Evolutionary conservation across 2,888 invertebrate species (phyloP).

Genomic region (Pseudanteris insignis): DNA sequence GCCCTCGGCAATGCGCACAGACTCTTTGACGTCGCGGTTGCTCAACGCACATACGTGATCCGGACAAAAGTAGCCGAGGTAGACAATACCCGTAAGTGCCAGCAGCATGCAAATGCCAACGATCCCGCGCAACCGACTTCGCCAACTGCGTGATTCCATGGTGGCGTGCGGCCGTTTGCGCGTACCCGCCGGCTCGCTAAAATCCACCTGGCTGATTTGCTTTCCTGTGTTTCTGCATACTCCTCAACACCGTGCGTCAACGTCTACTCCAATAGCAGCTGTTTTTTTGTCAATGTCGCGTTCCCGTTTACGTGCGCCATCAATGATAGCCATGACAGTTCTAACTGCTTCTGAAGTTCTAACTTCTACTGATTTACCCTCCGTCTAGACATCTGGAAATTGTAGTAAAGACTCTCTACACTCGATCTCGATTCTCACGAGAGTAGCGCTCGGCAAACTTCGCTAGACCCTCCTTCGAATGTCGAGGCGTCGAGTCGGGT

Average conservation of each 20-base stretch:
- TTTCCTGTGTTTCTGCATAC: slow-evolving; percentile 51
- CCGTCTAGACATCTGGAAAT: no score
- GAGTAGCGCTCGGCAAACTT: no score
- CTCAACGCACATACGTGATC: slow-evolving; percentile 85
- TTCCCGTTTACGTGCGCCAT: slow-evolving; percentile 14
- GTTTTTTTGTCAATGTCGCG: slow-evolving; percentile 4
- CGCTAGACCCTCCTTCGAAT: no score
- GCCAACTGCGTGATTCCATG: slow-evolving; percentile 84
- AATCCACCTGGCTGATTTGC: slow-evolving; percentile 53
- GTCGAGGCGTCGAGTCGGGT: no score
- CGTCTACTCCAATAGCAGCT: slow-evolving; percentile 10
- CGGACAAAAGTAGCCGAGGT: slow-evolving; percentile 89
- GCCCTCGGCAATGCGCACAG: no score
- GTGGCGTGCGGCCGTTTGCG: slow-evolving; percentile 52
- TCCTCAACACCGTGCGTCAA: slow-evolving; percentile 18
- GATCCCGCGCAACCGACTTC: slow-evolving; percentile 76
- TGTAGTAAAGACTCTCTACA: background rate
- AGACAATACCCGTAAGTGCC: slow-evolving; percentile 86
- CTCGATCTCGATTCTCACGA: no score
- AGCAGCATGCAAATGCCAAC: slow-evolving; percentile 83
- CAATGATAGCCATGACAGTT: slow-evolving; percentile 41
- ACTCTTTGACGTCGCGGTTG: slow-evolving; percentile 70
- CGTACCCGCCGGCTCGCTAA: slow-evolving; percentile 53
- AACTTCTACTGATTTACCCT: no score
- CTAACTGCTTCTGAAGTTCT: no score